A percentile compares a stretch with the other conserved stretches of the same genome.
These are phyloP conservation scores for Pogonognathellus flavescens DNA, from an alignment of 1,140 invertebrate genomes.

Conservation along the genomic window DNA sequence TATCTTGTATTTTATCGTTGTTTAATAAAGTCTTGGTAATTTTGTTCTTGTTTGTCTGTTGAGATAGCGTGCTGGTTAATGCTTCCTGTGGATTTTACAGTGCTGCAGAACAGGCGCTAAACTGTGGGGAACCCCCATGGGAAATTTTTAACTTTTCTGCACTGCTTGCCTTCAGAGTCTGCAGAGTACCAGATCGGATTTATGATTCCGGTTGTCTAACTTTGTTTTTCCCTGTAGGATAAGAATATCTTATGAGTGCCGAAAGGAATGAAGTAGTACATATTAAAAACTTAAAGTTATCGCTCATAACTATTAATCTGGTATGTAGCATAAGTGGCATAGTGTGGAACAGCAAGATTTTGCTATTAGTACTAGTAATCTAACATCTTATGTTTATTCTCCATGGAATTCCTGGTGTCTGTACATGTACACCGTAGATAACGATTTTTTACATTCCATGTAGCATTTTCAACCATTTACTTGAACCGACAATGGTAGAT, in stretches of 20 bases:
- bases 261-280: background rate
- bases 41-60: background rate
- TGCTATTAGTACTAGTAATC: no score
- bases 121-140: constrained; percentile 32
- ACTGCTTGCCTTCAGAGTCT: constrained; percentile 8
- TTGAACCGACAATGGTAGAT: no score
- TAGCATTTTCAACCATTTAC: no score
- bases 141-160: constrained; percentile 41
- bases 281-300: constrained; percentile 3
- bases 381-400: no score
- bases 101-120: constrained; percentile 40
- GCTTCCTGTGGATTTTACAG: constrained; percentile 43
- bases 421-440: no score
- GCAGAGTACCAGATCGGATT: constrained; percentile 27
- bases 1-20: no score
- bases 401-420: no score
- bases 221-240: constrained; percentile 12
- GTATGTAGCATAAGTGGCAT: no score
- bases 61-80: background rate
- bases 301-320: no score
- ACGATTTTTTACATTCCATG: no score
- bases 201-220: constrained; percentile 33
- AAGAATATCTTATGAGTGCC: constrained; percentile 28
- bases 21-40: no score
- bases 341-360: no score